Percentiles rank a stretch among this genome's conserved stretches.
Evolutionary conservation across 1,140 invertebrate species (phyloP).

Genomic region (Rhizoglyphus robini): DNA sequence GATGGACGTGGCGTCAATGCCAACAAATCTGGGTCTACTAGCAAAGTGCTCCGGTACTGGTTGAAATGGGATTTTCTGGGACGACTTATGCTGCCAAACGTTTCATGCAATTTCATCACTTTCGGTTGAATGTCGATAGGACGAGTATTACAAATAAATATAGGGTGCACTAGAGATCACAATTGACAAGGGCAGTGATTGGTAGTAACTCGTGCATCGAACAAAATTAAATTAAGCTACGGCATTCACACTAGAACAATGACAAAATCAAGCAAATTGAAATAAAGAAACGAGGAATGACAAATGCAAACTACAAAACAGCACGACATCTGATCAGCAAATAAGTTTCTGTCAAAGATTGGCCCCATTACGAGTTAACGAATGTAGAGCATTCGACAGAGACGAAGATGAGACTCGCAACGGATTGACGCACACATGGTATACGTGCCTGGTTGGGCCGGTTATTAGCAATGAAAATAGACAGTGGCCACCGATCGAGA

Average conservation of each 20-base stretch:
- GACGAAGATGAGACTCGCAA: not conserved
- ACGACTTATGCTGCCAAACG: not conserved
- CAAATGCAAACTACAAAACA: no score
- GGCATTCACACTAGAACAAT: no score
- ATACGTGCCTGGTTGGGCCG: not conserved
- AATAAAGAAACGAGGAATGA: no score
- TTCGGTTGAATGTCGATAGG: no score
- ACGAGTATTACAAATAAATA: no score
- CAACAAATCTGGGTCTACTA: not conserved
- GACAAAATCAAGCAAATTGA: no score
- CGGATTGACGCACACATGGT: not conserved
- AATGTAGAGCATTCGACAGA: not conserved
- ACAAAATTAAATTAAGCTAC: no score
- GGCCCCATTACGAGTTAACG: not conserved
- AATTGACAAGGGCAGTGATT: no score
- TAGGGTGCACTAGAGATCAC: no score
- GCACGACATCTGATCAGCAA: no score
- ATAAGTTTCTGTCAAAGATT: no score
- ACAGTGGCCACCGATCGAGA: not conserved
- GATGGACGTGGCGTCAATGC: not conserved
- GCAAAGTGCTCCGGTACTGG: not conserved
- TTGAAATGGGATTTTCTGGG: not conserved
- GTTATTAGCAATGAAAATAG: not conserved
- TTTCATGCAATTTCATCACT: not conserved
- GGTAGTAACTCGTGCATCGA: no score